Evolutionary conservation across 2,888 invertebrate genomes (phyloP).

Genomic region (Bellardia bayeri): DNA sequence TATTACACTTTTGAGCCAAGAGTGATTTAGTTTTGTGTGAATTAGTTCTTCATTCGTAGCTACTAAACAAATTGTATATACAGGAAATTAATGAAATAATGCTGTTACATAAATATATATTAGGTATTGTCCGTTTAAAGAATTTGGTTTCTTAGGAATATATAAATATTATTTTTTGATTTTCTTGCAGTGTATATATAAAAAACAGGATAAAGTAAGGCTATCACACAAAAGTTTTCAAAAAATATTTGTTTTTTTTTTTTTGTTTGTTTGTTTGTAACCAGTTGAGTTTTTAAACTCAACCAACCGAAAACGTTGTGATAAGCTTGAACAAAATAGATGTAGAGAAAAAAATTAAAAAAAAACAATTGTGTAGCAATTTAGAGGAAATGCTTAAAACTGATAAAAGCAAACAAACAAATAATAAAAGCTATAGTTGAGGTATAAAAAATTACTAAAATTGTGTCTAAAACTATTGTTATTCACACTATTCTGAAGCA

Average conservation of each 20-base stretch:
- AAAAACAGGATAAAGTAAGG: conserved; percentile 30
- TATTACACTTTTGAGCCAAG: too few relatives aligned
- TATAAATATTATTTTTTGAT: conserved; percentile 14
- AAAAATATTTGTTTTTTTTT: conserved; percentile 36
- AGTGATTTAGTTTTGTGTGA: too few relatives aligned
- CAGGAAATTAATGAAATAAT: too few relatives aligned
- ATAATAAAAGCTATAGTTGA: conserved; percentile 19
- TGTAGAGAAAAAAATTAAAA: conserved; percentile 1
- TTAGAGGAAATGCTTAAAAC: conserved; percentile 64
- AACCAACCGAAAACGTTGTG: conserved; percentile 72
- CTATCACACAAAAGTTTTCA: conserved; percentile 59
- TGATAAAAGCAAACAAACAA: conserved; percentile 58
- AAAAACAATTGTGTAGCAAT: conserved; percentile 30
- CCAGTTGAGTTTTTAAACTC: conserved; percentile 71
- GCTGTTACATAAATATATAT: too few relatives aligned
- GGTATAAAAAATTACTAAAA: conserved; percentile 9
- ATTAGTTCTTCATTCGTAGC: too few relatives aligned
- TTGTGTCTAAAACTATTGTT: conserved; percentile 45
- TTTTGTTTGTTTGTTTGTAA: conserved; percentile 20
- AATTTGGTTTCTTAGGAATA: too few relatives aligned
- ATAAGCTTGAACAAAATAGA: conserved; percentile 64
- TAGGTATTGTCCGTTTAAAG: too few relatives aligned
- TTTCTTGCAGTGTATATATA: conserved; percentile 64
- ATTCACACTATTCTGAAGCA: not conserved
- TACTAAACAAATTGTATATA: too few relatives aligned